These are phyloP conservation scores for Panagrolaimus sp. DNA, from an alignment of 1,140 invertebrate genomes.

Conservation along the genomic window DNA sequence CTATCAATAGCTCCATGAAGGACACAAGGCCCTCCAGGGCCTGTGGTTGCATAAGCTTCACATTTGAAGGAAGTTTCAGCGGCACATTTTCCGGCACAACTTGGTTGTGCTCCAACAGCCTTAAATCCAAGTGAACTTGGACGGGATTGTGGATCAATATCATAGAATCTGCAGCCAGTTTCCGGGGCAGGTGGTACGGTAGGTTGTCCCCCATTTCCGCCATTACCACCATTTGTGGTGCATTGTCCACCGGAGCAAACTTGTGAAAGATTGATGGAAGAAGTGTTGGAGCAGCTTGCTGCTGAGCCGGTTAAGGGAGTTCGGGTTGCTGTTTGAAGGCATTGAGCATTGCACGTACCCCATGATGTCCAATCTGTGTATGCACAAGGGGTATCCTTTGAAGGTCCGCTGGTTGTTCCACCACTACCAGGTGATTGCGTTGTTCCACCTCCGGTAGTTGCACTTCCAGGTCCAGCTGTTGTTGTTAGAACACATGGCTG, in stretches of 20 bases:
- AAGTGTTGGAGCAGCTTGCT: background rate
- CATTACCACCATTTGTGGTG: background rate
- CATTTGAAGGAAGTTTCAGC: constrained; percentile 13
- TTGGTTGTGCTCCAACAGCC: constrained; percentile 1
- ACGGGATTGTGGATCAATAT: constrained; percentile 4
- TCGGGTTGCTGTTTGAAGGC: background rate
- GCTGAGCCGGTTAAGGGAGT: background rate
- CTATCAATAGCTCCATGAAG: background rate
- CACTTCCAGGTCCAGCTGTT: background rate
- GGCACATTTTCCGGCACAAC: background rate
- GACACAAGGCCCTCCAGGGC: background rate
- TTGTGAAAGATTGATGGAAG: background rate
- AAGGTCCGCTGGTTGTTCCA: background rate
- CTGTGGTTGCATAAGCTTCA: constrained; percentile 5
- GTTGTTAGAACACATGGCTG: background rate
- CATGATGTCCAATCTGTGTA: background rate
- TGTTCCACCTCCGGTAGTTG: background rate
- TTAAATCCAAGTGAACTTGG: background rate
- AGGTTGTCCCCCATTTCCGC: background rate
- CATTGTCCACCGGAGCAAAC: background rate
- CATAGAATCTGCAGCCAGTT: constrained; percentile 5
- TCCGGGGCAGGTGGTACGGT: background rate
- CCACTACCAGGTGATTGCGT: background rate
- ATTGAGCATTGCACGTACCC: background rate
- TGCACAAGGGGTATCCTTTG: background rate